phyloP scores from a whole-genome alignment of 2,113 vertebrate genomes.

The Sylvietta virens region DNA sequence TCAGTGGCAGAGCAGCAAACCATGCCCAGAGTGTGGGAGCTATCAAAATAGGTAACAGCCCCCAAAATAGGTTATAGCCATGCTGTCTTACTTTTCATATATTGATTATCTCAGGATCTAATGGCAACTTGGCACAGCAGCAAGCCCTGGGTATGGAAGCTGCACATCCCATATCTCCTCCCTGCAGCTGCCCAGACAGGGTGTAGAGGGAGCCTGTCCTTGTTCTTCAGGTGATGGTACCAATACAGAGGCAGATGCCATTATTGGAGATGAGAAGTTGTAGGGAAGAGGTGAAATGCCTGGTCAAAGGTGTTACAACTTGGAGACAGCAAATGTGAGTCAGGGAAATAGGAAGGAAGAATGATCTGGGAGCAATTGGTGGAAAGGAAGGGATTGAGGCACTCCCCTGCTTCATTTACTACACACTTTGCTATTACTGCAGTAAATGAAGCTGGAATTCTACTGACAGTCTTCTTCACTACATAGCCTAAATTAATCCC shows the following conservation, averaged over 20 bases:
- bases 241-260: not conserved
- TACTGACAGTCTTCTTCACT: conserved; percentile 4
- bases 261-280: not conserved
- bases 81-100: not conserved
- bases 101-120: not conserved
- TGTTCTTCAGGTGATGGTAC: not conserved
- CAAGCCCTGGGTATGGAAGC: not conserved
- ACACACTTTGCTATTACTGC: conserved; percentile 1
- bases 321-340: accelerated
- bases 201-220: not conserved
- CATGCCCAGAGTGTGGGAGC: not conserved
- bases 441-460: conserved; percentile 43
- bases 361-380: not conserved
- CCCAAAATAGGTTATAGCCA: not conserved
- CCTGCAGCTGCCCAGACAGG: not conserved
- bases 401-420: conserved; percentile 11
- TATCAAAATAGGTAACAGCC: not conserved
- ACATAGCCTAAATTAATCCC: conserved; percentile 45
- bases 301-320: not conserved
- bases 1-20: not conserved
- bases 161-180: not conserved
- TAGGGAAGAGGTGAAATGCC: not conserved
- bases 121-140: not conserved
- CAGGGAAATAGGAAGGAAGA: not conserved
- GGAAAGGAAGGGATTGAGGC: not conserved